phyloP scores from a whole-genome alignment of 2,888 invertebrate genomes.

The Nomada flava region DNA sequence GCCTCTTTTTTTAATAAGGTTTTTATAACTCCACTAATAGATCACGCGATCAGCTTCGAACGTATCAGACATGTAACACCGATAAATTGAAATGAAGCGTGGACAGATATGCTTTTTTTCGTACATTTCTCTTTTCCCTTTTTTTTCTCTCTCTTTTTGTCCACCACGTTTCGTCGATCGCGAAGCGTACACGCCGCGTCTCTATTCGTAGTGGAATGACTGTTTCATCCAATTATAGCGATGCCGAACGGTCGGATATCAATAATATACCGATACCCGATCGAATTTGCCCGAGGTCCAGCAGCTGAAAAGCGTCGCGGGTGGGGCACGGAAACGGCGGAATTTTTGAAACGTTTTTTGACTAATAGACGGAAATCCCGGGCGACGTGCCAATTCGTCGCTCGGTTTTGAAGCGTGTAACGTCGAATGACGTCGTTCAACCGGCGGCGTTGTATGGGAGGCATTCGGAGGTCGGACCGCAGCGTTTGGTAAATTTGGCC shows the following conservation, averaged over 20 bases:
- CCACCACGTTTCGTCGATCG: not conserved
- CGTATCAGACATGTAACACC: constrained; percentile 31
- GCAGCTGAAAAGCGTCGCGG: constrained; percentile 29
- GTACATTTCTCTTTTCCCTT: not conserved
- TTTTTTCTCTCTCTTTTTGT: not conserved
- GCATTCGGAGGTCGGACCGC: constrained; percentile 69
- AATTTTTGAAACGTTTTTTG: constrained; percentile 67
- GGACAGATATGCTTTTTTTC: too few species aligned
- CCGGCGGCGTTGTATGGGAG: constrained; percentile 50
- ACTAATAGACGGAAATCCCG: constrained; percentile 54
- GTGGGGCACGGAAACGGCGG: not conserved
- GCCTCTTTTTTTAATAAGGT: not conserved
- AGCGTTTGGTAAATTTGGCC: constrained; percentile 79
- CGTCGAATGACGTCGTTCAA: constrained; percentile 72
- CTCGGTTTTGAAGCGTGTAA: constrained; percentile 70
- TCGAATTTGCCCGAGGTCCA: constrained; percentile 26
- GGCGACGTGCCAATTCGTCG: constrained; percentile 73
- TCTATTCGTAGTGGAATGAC: constrained; percentile 20
- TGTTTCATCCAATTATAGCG: constrained; percentile 52
- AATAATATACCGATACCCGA: constrained; percentile 47
- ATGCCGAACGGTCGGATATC: constrained; percentile 31
- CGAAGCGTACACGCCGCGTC: constrained; percentile 2
- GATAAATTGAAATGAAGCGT: constrained; percentile 45
- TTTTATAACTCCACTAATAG: constrained; percentile 25
- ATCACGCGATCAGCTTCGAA: constrained; percentile 24